phyloP scores from a whole-genome alignment of 2,797 vertebrate species.

The Rhyacichthys aspro region DNA sequence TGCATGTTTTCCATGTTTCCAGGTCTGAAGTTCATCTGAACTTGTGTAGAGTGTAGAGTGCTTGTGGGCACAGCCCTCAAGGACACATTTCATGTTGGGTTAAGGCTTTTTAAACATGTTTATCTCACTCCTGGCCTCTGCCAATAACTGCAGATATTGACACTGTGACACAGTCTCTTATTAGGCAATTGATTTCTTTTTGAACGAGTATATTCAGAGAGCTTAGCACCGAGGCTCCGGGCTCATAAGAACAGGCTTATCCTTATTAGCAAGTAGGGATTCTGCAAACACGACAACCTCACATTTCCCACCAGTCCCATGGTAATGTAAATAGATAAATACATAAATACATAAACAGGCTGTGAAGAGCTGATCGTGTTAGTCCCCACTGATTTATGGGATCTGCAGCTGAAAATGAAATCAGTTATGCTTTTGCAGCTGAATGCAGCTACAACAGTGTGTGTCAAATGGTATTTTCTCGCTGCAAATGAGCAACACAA shows the following conservation, averaged over 20 bases:
- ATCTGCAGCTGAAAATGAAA: conserved; percentile 67
- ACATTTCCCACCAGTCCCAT: conserved; percentile 58
- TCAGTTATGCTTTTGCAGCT: conserved; percentile 51
- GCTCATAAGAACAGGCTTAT: conserved; percentile 67
- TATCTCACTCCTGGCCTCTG: conserved; percentile 4
- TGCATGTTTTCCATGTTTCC: no score
- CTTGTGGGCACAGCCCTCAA: no score
- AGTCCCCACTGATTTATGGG: conserved; percentile 64
- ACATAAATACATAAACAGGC: conserved; percentile 78
- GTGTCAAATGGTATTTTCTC: conserved; percentile 63
- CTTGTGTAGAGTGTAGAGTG: no score
- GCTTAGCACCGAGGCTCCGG: conserved; percentile 57
- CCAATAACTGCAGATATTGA: conserved; percentile 49
- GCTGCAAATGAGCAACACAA: conserved; percentile 61
- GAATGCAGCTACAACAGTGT: conserved; percentile 38
- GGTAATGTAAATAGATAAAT: conserved; percentile 79
- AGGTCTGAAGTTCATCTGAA: no score
- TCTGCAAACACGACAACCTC: conserved; percentile 67
- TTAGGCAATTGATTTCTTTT: conserved; percentile 72
- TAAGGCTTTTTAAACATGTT: conserved; percentile 1
- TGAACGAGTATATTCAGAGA: conserved; percentile 40
- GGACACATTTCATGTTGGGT: not conserved
- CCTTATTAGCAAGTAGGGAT: conserved; percentile 69
- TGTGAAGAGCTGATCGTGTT: conserved; percentile 63
- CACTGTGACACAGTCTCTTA: conserved; percentile 56